Base-by-base conservation (phyloP, 2,888 invertebrate species). In the Drosophila cognata region DNA sequence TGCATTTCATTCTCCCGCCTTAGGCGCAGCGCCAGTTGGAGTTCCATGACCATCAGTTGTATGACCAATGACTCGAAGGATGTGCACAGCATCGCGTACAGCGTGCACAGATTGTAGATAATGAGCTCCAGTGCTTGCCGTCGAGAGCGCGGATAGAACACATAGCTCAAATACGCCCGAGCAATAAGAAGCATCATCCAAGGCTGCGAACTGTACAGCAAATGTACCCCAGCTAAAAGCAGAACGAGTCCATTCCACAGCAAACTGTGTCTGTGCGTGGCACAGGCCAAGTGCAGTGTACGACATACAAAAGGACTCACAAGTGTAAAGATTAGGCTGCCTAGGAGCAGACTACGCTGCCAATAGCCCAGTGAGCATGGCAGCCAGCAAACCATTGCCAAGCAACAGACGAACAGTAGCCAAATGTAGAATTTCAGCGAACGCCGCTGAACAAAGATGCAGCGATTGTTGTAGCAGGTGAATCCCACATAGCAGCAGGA, bases 41-140 rank as follows among this genome's bases (percentile, higher is more conserved):
- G 69, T 57, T 93, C 92, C 25, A 88, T 72, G 2, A 79, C 75
- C 25, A 93, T 73, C n/a, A 92, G 58, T n/a, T 97, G 93, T 76
- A 96, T 94, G 89, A 98, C 97, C n/a, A 97, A 91, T 0, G 96
- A 95, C 91, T 98, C 98, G 88, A 97, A 96, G 2, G 96, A 95
- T 29, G 96, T 95, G 29, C 96, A 96, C 56, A 97, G 93, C 38
- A 96, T 92, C 0, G 95, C 93, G 81, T 96, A 95, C 16, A 96
- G 95, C 35, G 95, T 94, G 21, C 95, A 92, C 31, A 96, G 92
- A 10, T 95, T 94, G 2, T 95, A 93, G 67, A 95, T 94, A 48
- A 96, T 93, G 46, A 94, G 92, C 57, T 94, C 89, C 2, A 94
- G 84, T 29, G 94, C 93, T 66, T 92, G 93, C 21, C 94, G 66